Evolutionary conservation across 2,797 vertebrate genomes (phyloP).

Genomic region (Emys orbicularis): DNA sequence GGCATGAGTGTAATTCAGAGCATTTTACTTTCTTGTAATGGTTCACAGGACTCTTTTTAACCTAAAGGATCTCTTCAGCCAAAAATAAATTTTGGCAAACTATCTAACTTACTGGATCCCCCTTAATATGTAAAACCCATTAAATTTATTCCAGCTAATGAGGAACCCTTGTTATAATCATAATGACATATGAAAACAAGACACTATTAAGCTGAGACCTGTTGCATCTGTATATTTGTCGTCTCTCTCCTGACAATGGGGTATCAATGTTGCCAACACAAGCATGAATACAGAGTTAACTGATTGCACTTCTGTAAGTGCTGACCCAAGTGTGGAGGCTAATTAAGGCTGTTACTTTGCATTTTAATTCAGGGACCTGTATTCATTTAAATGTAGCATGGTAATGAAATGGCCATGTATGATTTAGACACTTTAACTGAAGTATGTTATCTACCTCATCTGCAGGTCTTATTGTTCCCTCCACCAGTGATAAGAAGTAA

Average conservation of each 20-base stretch:
- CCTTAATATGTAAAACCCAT: neutral
- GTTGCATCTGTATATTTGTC: neutral
- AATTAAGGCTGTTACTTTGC: too few relatives aligned
- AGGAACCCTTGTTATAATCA: neutral
- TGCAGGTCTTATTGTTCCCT: neutral
- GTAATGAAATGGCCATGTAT: neutral
- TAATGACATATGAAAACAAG: neutral
- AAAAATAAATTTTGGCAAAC: neutral
- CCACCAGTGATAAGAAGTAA: neutral
- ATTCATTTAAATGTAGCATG: too few relatives aligned
- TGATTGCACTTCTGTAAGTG: neutral
- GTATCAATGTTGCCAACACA: fast-evolving
- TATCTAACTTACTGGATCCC: neutral
- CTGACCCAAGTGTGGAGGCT: too few relatives aligned
- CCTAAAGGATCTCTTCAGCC: too few relatives aligned
- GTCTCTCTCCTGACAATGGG: neutral
- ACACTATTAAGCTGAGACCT: neutral
- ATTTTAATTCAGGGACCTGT: too few relatives aligned
- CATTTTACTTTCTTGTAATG: too few relatives aligned
- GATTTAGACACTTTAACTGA: neutral
- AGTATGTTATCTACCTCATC: neutral
- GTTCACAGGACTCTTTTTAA: too few relatives aligned
- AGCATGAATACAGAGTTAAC: neutral
- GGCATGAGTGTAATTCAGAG: too few relatives aligned
- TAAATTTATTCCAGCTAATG: neutral